Base-by-base conservation (phyloP, 1,140 invertebrate genomes). In the Hyles vespertilio region DNA sequence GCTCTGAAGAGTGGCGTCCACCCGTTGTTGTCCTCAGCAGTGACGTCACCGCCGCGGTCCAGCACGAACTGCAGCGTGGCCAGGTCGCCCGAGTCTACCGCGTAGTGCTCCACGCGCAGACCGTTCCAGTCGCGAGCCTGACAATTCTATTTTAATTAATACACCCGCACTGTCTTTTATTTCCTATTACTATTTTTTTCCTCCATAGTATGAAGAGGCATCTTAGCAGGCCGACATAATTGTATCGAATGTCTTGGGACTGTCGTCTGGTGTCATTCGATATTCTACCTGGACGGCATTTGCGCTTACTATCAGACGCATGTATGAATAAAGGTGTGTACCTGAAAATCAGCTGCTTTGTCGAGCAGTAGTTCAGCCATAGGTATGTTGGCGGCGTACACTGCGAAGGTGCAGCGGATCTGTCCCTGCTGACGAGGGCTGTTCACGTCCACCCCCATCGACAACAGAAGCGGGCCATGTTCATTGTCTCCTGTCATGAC, bases 1-100 rank as follows among this genome's bases (percentile, higher is more conserved):
- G 89, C 90, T 79, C 90, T 80, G 50, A 89, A 79, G 9, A 91
- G 77, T 7, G 90, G 90, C 5, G 90, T 91, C 90, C 90, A 91
- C 2, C 89, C 89, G 60, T 87, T 84, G 56, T 65, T 81, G 64
- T 92, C 90, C 22, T 61, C 70, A 0, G 69, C 75, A 8, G 68
- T 59, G n/a, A 91, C 59, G 62, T 90, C 77, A 0, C 86, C 81
- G 3, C 82, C 83, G 3, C 70, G 67, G 11, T 83, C 72, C n/a
- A 91, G 56, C 12, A 87, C 70, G 61, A 80, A 79, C 50, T 73
- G 69, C 10, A 91, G 65, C 56, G 78, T 80, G 6, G 83, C 81
- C 51, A 83, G 51, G 56, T 68, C 68, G 65, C 86, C 69, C 0
- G 89, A 88, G 71, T 91, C 90, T 2, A 90, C 89, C 3, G 91